Base-by-base conservation (phyloP, 2,888 invertebrate genomes). In the Chironomus riparius region DNA sequence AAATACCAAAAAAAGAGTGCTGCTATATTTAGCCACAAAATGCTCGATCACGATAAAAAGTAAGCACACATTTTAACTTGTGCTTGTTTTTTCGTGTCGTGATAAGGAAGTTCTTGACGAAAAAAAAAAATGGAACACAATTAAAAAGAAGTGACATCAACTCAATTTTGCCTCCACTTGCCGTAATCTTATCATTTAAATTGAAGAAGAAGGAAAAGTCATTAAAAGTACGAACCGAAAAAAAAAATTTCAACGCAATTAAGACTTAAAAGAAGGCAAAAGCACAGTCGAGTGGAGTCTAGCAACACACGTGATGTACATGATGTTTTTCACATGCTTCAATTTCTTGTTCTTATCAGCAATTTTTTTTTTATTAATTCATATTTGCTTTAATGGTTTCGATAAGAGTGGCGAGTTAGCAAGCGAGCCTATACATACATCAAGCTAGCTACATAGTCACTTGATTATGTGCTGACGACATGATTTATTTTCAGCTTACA, bases 281-380 rank as follows among this genome's bases (percentile, higher is more conserved):
- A 22, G 12, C 5, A 65, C 6, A 65, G 18, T 24, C 22, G 13
- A 21, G 18, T 18, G 13, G 68, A 68, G 12, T 68, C 15, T 28
- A 50, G 18, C 22, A n/a, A 38, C 62, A 61, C 72, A 72, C 72
- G 72, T 72, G 72, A 72, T 72, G 21, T 1, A 21, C 72, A 38
- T 72, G 61, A 72, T 61, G 72, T 62, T 22, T 18, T 50, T 72
- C 70, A 47, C 70, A 50, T 70, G 70, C 13, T 15, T n/a, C 48
- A 56, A 12, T 12, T 21, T 65, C 65, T 24, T 18, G 18, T 62
- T 7, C 10, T 62, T 62, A 21, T 65, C 65, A 22, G 38, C 38
- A 38, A 38, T 38, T 38, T 38, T 28, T n/a, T n/a, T 50, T 56
- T 15, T 56, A 56, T 18, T 56, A n/a, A 18, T 56, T 18, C 18